Conservation (phyloP, 2,113 vertebrate genomes). For the Cheilinus undulatus region DNA sequence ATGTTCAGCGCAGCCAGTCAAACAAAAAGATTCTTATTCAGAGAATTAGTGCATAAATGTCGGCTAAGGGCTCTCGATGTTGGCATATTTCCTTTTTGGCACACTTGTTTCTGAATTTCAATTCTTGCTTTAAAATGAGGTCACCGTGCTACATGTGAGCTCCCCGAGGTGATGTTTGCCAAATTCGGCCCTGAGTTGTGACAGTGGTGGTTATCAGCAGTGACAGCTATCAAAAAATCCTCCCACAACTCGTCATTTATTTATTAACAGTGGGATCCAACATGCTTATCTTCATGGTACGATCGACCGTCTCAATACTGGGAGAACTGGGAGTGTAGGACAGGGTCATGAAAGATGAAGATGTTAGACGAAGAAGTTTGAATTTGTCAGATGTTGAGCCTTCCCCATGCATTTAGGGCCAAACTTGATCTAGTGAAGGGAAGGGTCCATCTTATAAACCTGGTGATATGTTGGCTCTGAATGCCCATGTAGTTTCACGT, state of each 20-base stretch:
- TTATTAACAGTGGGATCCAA: neutral
- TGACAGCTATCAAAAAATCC: constrained; percentile 2
- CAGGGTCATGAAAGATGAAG: no score
- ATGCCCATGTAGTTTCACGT: no score
- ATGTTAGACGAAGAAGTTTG: no score
- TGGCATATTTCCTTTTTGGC: constrained; percentile 11
- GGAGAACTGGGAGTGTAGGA: no score
- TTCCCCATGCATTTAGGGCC: no score
- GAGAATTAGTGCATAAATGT: neutral
- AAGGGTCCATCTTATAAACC: no score
- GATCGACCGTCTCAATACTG: no score
- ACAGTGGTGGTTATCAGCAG: constrained; percentile 21
- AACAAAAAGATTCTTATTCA: neutral
- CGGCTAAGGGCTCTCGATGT: neutral
- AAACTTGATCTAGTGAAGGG: no score
- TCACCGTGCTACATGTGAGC: constrained; percentile 33
- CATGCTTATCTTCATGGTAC: neutral
- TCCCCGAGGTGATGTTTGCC: constrained; percentile 28
- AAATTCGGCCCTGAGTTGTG: constrained; percentile 27
- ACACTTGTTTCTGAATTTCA: constrained; percentile 18
- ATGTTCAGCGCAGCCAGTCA: neutral
- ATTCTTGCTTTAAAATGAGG: constrained; percentile 28
- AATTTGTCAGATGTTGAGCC: no score
- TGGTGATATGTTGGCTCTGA: no score
- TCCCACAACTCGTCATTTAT: constrained; percentile 13